These are phyloP conservation scores for Bombus waltoni DNA, from an alignment of 1,140 invertebrate genomes.

Conservation along the genomic window DNA sequence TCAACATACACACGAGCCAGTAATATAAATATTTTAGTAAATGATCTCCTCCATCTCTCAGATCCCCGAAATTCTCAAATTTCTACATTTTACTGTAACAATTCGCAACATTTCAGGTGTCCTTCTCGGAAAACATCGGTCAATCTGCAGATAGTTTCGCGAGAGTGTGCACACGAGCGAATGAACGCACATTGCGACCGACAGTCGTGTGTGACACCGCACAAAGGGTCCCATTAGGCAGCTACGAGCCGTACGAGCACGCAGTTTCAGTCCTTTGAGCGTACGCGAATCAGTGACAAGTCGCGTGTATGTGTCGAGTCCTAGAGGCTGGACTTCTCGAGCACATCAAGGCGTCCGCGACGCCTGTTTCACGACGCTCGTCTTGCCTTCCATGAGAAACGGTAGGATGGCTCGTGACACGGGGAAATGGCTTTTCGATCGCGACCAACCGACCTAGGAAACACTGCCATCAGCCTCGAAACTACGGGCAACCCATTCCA, in stretches of 20 bases:
- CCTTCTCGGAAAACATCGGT: neutral
- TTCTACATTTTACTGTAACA: neutral
- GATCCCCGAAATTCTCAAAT: neutral
- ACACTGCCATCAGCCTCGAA: slow-evolving; percentile 6
- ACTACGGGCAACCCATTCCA: slow-evolving; percentile 8
- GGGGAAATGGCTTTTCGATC: slow-evolving; percentile 63
- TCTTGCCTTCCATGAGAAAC: slow-evolving; percentile 29
- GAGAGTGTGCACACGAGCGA: slow-evolving; percentile 12
- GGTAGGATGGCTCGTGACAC: slow-evolving; percentile 33
- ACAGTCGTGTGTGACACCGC: slow-evolving; percentile 62
- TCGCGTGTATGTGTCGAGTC: slow-evolving; percentile 50
- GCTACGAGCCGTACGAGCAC: slow-evolving; percentile 48
- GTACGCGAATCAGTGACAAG: slow-evolving; percentile 66
- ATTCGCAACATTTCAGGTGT: neutral
- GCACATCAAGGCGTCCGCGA: slow-evolving; percentile 56
- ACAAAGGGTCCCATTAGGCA: slow-evolving; percentile 75
- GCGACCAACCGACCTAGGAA: neutral
- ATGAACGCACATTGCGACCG: slow-evolving; percentile 59
- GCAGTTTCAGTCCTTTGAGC: slow-evolving; percentile 66
- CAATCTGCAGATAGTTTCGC: neutral
- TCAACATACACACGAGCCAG: too few species aligned
- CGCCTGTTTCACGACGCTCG: slow-evolving; percentile 41
- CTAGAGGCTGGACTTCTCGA: slow-evolving; percentile 51
- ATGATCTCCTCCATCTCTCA: neutral
- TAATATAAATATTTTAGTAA: too few species aligned